A percentile compares a stretch with the other conserved stretches of the same genome.
phyloP scores from a whole-genome alignment of 2,888 invertebrate genomes.

The Capitulum mitella region DNA sequence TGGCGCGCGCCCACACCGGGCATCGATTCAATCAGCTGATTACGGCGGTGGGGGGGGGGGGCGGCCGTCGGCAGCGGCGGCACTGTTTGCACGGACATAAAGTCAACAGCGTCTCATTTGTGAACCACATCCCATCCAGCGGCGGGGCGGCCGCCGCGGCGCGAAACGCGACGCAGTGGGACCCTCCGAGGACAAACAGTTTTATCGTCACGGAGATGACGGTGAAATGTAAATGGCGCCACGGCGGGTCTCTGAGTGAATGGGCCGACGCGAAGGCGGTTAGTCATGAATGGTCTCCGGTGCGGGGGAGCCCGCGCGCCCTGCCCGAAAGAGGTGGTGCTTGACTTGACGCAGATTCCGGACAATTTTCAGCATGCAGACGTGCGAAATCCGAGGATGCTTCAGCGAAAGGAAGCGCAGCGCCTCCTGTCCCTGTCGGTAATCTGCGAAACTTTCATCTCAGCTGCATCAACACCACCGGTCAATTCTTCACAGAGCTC shows the following conservation, averaged over 20 bases:
- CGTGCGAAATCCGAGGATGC: too few relatives aligned
- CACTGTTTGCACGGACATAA: conserved; percentile 23
- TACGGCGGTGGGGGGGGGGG: neutral
- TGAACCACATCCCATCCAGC: conserved; percentile 1
- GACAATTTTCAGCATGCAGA: too few relatives aligned
- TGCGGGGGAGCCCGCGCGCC: too few relatives aligned
- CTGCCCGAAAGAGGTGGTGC: too few relatives aligned
- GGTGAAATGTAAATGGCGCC: neutral
- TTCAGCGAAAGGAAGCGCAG: too few relatives aligned
- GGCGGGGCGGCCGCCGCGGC: neutral
- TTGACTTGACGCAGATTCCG: too few relatives aligned
- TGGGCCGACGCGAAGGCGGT: neutral
- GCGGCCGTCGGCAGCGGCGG: neutral
- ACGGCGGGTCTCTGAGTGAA: neutral
- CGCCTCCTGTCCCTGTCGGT: too few relatives aligned
- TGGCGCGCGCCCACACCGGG: neutral
- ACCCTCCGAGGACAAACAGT: too few relatives aligned
- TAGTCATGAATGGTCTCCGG: neutral
- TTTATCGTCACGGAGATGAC: neutral
- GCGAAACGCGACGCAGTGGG: neutral
- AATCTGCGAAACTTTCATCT: neutral
- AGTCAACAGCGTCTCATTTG: conserved; percentile 24
- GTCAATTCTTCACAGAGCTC: too few relatives aligned
- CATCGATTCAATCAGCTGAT: conserved; percentile 7
- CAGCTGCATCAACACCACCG: neutral